These are phyloP conservation scores for Platysteira castanea DNA, from an alignment of 2,113 vertebrate species.

Conservation along the genomic window DNA sequence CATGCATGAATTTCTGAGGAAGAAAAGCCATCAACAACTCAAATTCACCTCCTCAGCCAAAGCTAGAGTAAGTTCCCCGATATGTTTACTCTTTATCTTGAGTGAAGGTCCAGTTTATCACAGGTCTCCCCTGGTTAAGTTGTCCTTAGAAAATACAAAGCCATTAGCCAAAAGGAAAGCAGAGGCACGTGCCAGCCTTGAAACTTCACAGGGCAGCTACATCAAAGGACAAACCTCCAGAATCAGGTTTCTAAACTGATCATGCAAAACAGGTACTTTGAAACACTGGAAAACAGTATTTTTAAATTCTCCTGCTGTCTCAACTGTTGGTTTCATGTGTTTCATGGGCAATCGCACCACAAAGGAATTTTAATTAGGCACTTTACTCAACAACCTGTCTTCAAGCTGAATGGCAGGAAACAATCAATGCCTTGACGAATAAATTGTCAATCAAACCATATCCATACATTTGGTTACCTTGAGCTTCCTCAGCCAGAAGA, in stretches of 20 bases:
- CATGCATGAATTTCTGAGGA: background rate
- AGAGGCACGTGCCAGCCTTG: background rate
- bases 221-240: background rate
- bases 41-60: background rate
- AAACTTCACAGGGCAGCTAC: background rate
- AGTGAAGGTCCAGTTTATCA: background rate
- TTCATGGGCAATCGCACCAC: background rate
- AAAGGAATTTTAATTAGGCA: background rate
- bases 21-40: background rate
- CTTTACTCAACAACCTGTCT: background rate
- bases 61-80: background rate
- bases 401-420: background rate
- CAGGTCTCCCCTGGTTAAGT: background rate
- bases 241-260: background rate
- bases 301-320: background rate
- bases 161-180: background rate
- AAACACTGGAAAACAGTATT: background rate
- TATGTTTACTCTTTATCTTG: background rate
- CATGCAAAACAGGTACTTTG: background rate
- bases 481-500: background rate
- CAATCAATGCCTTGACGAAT: constrained; percentile 8
- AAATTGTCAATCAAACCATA: background rate
- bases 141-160: background rate
- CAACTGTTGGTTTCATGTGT: background rate
- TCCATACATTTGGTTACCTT: background rate